phyloP scores from a whole-genome alignment of 1,140 invertebrate genomes.

The Samia ricini region DNA sequence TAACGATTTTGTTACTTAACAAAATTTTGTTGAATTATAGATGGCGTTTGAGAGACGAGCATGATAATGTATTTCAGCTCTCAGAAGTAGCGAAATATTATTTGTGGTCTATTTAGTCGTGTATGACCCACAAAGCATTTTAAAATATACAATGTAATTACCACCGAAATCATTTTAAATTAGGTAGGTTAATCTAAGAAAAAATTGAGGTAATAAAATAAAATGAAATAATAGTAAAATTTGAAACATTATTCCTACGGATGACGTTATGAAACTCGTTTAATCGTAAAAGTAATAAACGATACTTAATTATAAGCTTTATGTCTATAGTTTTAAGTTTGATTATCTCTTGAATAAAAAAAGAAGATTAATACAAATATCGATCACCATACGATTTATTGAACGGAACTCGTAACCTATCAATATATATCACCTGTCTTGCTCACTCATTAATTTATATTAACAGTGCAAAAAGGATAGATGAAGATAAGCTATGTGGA shows the following conservation, averaged over 20 bases:
- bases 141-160: too few relatives aligned
- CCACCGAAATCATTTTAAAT: too few relatives aligned
- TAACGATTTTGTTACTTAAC: too few relatives aligned
- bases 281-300: not conserved
- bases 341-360: not conserved
- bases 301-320: not conserved
- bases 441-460: conserved; percentile 10
- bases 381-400: conserved; percentile 38
- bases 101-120: too few relatives aligned
- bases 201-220: not conserved
- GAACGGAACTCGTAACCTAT: conserved; percentile 30
- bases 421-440: conserved; percentile 16
- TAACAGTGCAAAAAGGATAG: conserved; percentile 27
- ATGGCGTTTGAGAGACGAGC: too few relatives aligned
- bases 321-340: not conserved
- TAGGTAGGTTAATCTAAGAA: not conserved
- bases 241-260: not conserved
- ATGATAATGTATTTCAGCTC: too few relatives aligned
- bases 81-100: too few relatives aligned
- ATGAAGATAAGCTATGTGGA: conserved; percentile 28
- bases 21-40: too few relatives aligned
- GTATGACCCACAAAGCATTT: too few relatives aligned
- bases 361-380: conserved; percentile 15
- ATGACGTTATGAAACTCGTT: not conserved
- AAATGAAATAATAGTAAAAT: not conserved